Percentiles rank a stretch among this genome's conserved stretches.
These are phyloP conservation scores for Drosophila biarmipes DNA, from an alignment of 1,140 invertebrate species.

Conservation along the genomic window DNA sequence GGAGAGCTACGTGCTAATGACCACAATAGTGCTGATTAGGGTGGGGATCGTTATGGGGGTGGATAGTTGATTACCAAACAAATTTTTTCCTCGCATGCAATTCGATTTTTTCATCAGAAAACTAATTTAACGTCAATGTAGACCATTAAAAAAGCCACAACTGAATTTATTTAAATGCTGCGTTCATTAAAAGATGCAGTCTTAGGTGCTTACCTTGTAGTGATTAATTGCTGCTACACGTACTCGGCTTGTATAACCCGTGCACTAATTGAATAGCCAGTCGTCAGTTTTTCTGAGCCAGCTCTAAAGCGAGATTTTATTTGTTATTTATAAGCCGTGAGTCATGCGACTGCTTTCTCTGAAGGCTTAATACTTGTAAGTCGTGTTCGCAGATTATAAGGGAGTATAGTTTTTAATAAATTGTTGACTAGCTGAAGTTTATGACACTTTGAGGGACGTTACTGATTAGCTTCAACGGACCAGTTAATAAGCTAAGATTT, in stretches of 20 bases:
- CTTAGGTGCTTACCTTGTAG: conserved; percentile 4
- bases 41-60: conserved; percentile 1
- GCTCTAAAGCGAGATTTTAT: conserved; percentile 1
- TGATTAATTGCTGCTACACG: conserved; percentile 2
- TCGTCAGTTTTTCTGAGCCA: not conserved
- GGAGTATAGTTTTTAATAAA: not conserved
- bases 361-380: not conserved
- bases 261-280: conserved; percentile 14
- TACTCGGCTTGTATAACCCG: conserved; percentile 7
- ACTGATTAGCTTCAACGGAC: not conserved
- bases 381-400: not conserved
- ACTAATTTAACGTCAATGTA: conserved; percentile 17
- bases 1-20: conserved; percentile 38
- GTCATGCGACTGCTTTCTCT: conserved; percentile 27
- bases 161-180: conserved; percentile 15
- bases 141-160: conserved; percentile 1
- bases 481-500: no score
- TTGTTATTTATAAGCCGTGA: conserved; percentile 13
- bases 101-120: conserved; percentile 10
- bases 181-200: conserved; percentile 10
- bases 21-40: conserved; percentile 43
- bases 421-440: not conserved
- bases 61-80: conserved; percentile 41
- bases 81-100: conserved; percentile 31
- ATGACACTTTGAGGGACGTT: no score